Base-by-base conservation (phyloP, 2,888 invertebrate species). In the Pecten maximus region DNA sequence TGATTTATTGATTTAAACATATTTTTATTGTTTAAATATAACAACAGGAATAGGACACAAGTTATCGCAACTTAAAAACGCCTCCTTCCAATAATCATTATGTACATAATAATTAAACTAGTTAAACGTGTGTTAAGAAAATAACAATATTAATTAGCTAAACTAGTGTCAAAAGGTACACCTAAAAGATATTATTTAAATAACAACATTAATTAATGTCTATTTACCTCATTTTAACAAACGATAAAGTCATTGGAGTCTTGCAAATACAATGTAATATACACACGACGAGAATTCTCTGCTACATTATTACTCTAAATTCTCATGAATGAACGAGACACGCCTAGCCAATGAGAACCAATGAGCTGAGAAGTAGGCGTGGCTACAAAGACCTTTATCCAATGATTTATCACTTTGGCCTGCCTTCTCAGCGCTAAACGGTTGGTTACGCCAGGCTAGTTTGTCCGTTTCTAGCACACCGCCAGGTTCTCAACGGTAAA, bases 281-380 rank as follows among this genome's bases (percentile, higher is more conserved):
- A 28, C 23, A 28, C 74, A 74, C 28, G 8, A 4, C 16, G 2
- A 74, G 3, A 74, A 8, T 28, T 2, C n/a, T n/a, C 28, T 74
- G n/a, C 60, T 8, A 28, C n/a, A n/a, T 23, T 74, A 74, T 74
- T 74, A 74, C 74, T n/a, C n/a, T 74, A 74, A 74, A 74, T 74
- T 74, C 74, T 74, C 74, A 74, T 74, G 74, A 74, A 74, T 74
- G 74, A 74, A 74, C 74, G 10, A 74, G 74, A 74, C 74, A 74
- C 74, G 74, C 74, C 74, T 23, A 74, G 74, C 74, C 74, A 74
- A 74, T 74, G 35, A 28, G 74, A 74, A 74, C 74, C 74, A 74
- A 74, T 74, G 74, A 74, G 19, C 74, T 74, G 74, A 74, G 35
- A 74, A 74, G 74, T 74, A 74, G 74, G 74, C 74, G 74, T 74